Base-by-base conservation (phyloP, 2,113 vertebrate genomes). In the Cariama cristata region DNA sequence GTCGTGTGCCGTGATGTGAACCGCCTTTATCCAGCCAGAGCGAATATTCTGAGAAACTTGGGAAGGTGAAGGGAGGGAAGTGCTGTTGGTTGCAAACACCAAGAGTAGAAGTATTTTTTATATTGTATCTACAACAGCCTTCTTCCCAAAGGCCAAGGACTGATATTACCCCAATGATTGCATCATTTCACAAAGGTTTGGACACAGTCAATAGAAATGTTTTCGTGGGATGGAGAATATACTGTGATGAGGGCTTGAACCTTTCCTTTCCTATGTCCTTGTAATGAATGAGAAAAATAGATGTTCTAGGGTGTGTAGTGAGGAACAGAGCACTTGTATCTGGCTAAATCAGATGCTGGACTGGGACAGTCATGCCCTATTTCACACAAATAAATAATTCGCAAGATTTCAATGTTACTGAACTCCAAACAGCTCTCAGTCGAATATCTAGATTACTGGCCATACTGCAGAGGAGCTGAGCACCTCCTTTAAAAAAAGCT, bases 1-100 rank as follows among this genome's bases (percentile, higher is more conserved):
- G 0, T 32, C 30, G 4, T 0, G 1, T 8, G 21, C 56, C 4
- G 2, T 12, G 40, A 33, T 3, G 3, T 28, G 77, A 56, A 72
- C 42, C 45, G 32, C 67, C 30, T 59, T 15, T 2, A 44, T 13
- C 14, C 24, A 79, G 44, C 52, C 11, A n/a, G 8, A 79, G 27
- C 19, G 35, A 79, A 20, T 6, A 49, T 32, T 22, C n/a, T 33
- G 26, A 16, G 17, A n/a, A 47, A 68, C 20, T 3, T 17, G 14
- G 7, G 66, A 68, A 50, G 21, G 49, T 30, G 35, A n/a, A 14
- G 9, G 24, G 30, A 45, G 47, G 21, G 13, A 59, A 82, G 7
- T 15, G 20, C 62, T 47, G 49, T 42, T 49, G n/a, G 40, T 24
- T 59, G 68, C 68, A 47, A 75, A 14, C 50, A 58, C 30, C 38